Evolutionary conservation across 1,140 invertebrate genomes (phyloP), one percentile per base, ranked within the genome.

Genomic region (Zaprionus ornatus): DNA sequence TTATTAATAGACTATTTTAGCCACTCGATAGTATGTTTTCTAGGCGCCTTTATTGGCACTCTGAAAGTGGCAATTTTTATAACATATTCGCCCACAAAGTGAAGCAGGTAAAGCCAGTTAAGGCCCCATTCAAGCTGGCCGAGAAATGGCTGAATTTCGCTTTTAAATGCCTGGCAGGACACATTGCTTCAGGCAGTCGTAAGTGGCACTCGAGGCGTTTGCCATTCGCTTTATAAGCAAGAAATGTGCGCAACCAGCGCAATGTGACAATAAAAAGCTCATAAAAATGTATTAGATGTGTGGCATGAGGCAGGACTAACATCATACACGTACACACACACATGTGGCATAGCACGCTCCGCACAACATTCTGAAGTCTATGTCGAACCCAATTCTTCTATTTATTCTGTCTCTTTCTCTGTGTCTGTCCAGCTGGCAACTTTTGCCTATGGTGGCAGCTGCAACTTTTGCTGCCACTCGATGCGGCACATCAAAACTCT

Each of bases 191-290:
- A 74, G 68, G 72, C 65, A 56, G 50, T 45, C 50, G 56, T 62
- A 69, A 69, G 57, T 74, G 64, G 19, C 57, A 42, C 48, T 74
- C 64, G 13, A 62, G 57, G 48, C 65, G 32, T 69, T 62, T 69
- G 59, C 27, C 65, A 62, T 56, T 69, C 37, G 72, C 65, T 82
- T 86, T 86, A 84, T 86, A 62, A 67, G 71, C 64, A 52, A 61
- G 56, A 74, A 75, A 63, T 70, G 66, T 70, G 80, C 79, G 69
- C 77, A 86, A 72, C 79, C 83, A 86, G 83, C 83, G 84, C 81
- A 82, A 82, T 87, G 83, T 74, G 79, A 83, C 83, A 86, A 87
- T 87, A 86, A 86, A 86, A 88, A 78, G 78, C 83, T 78, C 84
- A 87, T 87, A 88, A 87, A 88, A 87, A 77, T 86, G 73, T 88